These are phyloP conservation scores for Drosophila subsilvestris DNA, from an alignment of 2,888 invertebrate species.

Conservation along the genomic window DNA sequence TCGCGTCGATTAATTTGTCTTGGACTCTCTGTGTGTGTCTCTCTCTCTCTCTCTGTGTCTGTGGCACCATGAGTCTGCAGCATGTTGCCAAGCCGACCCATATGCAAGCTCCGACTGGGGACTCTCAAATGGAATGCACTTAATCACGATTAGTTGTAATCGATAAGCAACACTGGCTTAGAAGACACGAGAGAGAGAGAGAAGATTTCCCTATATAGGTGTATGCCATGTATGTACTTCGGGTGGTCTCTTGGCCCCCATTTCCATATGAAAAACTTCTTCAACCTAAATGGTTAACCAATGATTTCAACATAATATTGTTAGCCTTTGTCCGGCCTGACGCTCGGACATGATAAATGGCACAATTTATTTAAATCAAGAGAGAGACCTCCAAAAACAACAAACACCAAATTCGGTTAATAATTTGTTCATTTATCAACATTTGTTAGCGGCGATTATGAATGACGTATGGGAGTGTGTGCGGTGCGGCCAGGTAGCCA, in stretches of 20 bases:
- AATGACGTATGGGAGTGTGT: slow-evolving; percentile 68
- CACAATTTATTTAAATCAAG: slow-evolving; percentile 77
- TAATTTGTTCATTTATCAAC: slow-evolving; percentile 78
- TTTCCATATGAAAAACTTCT: slow-evolving; percentile 75
- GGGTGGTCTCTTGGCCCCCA: slow-evolving; percentile 63
- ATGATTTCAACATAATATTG: slow-evolving; percentile 80
- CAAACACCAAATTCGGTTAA: slow-evolving; percentile 61
- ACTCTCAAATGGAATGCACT: slow-evolving; percentile 80
- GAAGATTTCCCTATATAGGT: slow-evolving; percentile 5
- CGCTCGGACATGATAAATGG: slow-evolving; percentile 66
- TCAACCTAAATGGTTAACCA: slow-evolving; percentile 75
- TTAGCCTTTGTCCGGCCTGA: slow-evolving; percentile 56
- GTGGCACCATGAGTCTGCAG: slow-evolving; percentile 76
- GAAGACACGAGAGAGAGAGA: slow-evolving; percentile 1
- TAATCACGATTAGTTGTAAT: slow-evolving; percentile 82
- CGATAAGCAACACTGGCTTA: slow-evolving; percentile 71
- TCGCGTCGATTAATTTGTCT: slow-evolving; percentile 83
- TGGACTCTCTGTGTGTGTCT: slow-evolving; percentile 36
- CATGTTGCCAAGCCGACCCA: slow-evolving; percentile 50
- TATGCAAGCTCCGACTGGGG: slow-evolving; percentile 1
- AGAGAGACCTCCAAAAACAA: slow-evolving; percentile 40
- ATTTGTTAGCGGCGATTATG: slow-evolving; percentile 78
- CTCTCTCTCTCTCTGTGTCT: not conserved
- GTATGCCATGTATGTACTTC: slow-evolving; percentile 26
- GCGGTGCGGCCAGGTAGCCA: slow-evolving; percentile 61